phyloP scores from a whole-genome alignment of 1,140 invertebrate genomes.

The Cataglyphis hispanica region DNA sequence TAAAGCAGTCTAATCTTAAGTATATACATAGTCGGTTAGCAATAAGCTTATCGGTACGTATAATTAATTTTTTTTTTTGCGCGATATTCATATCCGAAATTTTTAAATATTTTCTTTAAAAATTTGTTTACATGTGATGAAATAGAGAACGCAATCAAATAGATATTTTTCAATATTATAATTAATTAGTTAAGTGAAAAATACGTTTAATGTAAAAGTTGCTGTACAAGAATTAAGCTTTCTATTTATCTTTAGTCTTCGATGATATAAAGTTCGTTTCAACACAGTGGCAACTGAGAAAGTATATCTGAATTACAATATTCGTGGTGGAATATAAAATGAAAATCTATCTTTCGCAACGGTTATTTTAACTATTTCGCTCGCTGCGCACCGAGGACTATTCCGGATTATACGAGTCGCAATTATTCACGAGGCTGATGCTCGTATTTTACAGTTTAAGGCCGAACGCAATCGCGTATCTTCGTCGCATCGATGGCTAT shows the following conservation, averaged over 20 bases:
- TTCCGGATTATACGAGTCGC: constrained; percentile 39
- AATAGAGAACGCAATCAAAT: background rate
- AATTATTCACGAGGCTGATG: constrained; percentile 44
- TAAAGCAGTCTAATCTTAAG: constrained; percentile 28
- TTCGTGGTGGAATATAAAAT: constrained; percentile 2
- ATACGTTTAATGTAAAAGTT: background rate
- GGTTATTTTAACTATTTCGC: constrained; percentile 35
- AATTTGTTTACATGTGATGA: background rate
- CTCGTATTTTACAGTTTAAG: constrained; percentile 43
- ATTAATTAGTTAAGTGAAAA: background rate
- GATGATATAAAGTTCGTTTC: background rate
- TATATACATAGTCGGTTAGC: background rate
- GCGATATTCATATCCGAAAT: background rate
- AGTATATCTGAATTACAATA: constrained; percentile 20
- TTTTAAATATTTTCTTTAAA: background rate
- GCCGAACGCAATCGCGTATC: constrained; percentile 46
- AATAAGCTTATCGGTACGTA: constrained; percentile 3
- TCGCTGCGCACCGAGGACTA: background rate
- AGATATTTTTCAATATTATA: constrained; percentile 10
- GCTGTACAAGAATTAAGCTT: background rate
- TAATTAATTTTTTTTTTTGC: background rate
- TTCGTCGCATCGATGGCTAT: constrained; percentile 47
- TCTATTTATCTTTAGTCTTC: background rate
- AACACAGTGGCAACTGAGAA: background rate
- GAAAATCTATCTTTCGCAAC: background rate